Evolutionary conservation across 92 coral and sea anemone species (phyloP), one percentile per base, ranked within the genome.

Genomic region (Epizoanthus scotinus): DNA sequence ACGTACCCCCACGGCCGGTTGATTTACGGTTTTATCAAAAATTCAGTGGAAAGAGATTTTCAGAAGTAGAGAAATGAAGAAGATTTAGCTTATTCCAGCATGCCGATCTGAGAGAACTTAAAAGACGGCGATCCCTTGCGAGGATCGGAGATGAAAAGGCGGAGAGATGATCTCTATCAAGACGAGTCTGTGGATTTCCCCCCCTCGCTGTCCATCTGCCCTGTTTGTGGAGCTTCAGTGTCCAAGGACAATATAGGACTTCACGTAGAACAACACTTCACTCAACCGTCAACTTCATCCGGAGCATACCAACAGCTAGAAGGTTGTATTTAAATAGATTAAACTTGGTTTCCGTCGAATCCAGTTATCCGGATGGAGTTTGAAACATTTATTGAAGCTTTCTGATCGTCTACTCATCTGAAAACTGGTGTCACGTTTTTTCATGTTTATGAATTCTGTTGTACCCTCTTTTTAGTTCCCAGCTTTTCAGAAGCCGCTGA

Each of bases 221-320:
- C 99, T 0, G 98, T 95, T 19, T 95, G 99, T 63, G 98, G 97
- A 18, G 80, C 94, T 79, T 88, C 93, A 3, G 92, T 95, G 21
- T 74, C 89, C 25, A 91, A 89, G 65, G 95, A 95, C 44, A 85
- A 88, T 72, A 89, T 95, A 15, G 93, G 86, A 7, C 67, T 90
- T 21, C 99, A 95, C 69, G 95, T 95, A 0, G 98, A 95, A 66
- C 90, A 89, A 10, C 99, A 95, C 77, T 95, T 95, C 70, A 87
- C 86, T 21, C 91, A 92, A 64, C 86, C 89, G n/a, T 78, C 97
- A 6, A 82, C 90, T 14, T 68, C 86, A 25, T 78, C 90, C n/a
- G 81, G 86, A 26, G 78, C 78, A 29, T 84, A 79, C 68, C 86
- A 83, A 27, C 89, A 90, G 59, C 62, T 93, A 69, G 97, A 92